Percentiles rank a stretch among this genome's conserved stretches.
These are phyloP conservation scores for Zosterops lateralis DNA, from an alignment of 2,113 vertebrate species.

Conservation along the genomic window DNA sequence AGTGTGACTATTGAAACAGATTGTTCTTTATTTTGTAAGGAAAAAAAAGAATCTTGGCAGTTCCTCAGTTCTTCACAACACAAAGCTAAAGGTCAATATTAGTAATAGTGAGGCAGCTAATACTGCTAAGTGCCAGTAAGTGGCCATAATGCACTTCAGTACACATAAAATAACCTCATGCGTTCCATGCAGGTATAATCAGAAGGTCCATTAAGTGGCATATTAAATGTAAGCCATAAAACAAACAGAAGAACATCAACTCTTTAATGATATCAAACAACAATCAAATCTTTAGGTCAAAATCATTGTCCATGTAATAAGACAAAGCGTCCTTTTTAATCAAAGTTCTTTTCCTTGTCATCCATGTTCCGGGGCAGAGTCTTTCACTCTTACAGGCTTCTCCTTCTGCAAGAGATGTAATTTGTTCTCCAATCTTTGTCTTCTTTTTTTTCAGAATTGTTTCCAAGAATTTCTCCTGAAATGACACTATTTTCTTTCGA, in stretches of 20 bases:
- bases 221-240: conserved; percentile 42
- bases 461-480: not conserved
- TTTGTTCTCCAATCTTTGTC: not conserved
- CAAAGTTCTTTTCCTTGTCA: not conserved
- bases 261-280: conserved; percentile 16
- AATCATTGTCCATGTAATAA: conserved; percentile 12
- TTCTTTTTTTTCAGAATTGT: not conserved
- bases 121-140: not conserved
- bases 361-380: not conserved
- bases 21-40: not conserved
- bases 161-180: conserved; percentile 2
- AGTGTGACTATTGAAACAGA: not conserved
- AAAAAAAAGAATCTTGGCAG: not conserved
- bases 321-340: not conserved
- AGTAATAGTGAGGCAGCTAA: not conserved
- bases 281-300: conserved; percentile 18
- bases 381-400: not conserved
- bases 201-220: conserved; percentile 2
- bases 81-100: conserved; percentile 9
- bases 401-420: not conserved
- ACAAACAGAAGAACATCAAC: conserved; percentile 22
- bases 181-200: not conserved
- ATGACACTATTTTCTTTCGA: not conserved
- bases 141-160: not conserved
- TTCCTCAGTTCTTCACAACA: not conserved